Evolutionary conservation across 1,140 invertebrate species (phyloP), one percentile per base, ranked within the genome.

Genomic region (Latrodectus geometricus): DNA sequence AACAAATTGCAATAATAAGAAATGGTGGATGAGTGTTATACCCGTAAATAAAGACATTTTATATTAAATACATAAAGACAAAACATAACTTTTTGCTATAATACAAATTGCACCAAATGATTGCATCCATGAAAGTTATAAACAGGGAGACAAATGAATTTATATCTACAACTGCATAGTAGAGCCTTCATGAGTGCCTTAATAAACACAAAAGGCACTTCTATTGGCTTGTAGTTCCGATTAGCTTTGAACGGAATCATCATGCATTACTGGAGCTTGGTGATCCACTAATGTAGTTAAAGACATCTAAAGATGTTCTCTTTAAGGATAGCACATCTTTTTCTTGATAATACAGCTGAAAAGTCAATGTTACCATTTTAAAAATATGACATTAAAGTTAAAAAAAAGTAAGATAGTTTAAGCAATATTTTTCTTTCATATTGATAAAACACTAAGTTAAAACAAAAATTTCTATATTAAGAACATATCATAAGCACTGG

Each of bases 231-330:
- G 35, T 69, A 75, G n/a, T 73, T 72, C 50, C 23, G 8, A 66
- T 17, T 81, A 35, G 35, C 35, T 35, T 35, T 35, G 35, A 35
- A 35, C 50, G 23, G n/a, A 52, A 20, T 48, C 11, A 21, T 52
- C 68, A 86, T 8, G 83, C 83, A 77, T 69, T 86, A 17, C 80
- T 83, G 20, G 88, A 88, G 52, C 88, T 74, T 49, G 88, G 86
- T 14, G 88, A 89, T 23, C 86, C 88, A 83, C 89, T 89, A 52
- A 89, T 89, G 76, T 88, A 89, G 68, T 88, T 89, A 74, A 89
- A 89, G n/a, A 89, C 88, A 20, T 89, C 88, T 52, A 88, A 72
- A 0, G 89, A 89, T 20, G 86, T 83, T 72, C 88, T 83, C 83
- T 84, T 89, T n/a, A 75, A 84, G 72, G 79, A 74, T 49, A 74